Conservation (phyloP, 2,888 invertebrate genomes). For the Neoaliturus tenellus region DNA sequence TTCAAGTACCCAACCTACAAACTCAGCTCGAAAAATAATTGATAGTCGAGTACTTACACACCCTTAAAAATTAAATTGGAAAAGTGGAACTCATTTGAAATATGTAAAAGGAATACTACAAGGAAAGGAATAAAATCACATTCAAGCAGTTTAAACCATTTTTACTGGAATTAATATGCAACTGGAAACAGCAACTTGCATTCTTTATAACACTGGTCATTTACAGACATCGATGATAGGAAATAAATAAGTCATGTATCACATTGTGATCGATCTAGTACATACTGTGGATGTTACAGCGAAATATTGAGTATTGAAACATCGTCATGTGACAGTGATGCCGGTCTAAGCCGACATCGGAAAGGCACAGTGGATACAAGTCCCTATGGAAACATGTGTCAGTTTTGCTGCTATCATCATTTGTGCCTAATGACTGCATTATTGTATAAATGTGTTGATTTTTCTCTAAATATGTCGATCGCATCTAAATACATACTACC, state of each 20-base stretch:
- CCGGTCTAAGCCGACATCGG: slow-evolving; percentile 38
- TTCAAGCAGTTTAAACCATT: slow-evolving; percentile 44
- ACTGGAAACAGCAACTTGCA: slow-evolving; percentile 50
- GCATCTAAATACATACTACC: slow-evolving; percentile 67
- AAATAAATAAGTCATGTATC: slow-evolving; percentile 50
- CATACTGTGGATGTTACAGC: slow-evolving; percentile 12
- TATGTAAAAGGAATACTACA: too few species aligned
- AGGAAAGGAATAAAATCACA: background rate
- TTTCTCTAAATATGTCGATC: slow-evolving; percentile 67
- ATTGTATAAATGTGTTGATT: slow-evolving; percentile 44
- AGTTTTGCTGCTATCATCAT: slow-evolving; percentile 13
- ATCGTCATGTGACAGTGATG: slow-evolving; percentile 31
- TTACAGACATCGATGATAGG: slow-evolving; percentile 47
- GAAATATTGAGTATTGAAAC: slow-evolving; percentile 26
- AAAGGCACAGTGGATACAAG: slow-evolving; percentile 54
- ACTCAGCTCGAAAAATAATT: too few species aligned
- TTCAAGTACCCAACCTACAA: too few species aligned
- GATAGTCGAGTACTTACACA: too few species aligned
- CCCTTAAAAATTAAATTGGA: too few species aligned
- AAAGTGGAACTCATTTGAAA: too few species aligned
- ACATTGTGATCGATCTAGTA: slow-evolving; percentile 51
- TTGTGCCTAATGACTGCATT: slow-evolving; percentile 45
- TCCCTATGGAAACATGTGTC: slow-evolving; percentile 45
- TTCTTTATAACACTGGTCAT: slow-evolving; percentile 51
- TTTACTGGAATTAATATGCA: slow-evolving; percentile 64